Evolutionary conservation across 2,113 vertebrate species (phyloP), one percentile per base, ranked within the genome.

Genomic region (Xyrauchen texanus): DNA sequence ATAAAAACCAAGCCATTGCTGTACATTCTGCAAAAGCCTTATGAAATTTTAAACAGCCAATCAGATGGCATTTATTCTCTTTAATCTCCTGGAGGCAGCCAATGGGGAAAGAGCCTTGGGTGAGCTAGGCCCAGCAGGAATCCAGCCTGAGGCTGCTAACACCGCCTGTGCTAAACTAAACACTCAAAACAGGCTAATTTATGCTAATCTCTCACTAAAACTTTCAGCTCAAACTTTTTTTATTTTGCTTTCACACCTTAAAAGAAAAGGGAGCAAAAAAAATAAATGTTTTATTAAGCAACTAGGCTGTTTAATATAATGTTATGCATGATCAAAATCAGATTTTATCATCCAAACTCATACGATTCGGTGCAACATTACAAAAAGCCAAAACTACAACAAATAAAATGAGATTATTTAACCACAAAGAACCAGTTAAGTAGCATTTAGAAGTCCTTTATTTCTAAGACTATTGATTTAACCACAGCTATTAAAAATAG

Each of bases 21-120:
- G 46, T 51, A 76, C 8, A 44, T 76, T 76, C 15, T n/a, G 60
- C 62, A 82, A 77, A 34, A 70, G 65, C 4, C 87, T 87, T 85
- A 92, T 92, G 82, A 92, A 93, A 93, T 88, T 90, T 91, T 93
- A 83, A 93, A 89, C 80, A 91, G 88, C 91, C 91, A 93, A 94
- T 93, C 91, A 92, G 89, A 81, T 90, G 91, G 90, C 92, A 93
- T 91, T 91, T 93, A 92, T 93, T 92, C 90, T 88, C 91, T 92
- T 91, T 94, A 92, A 94, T 92, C 91, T 93, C 92, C 90, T 82
- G 71, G 85, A 92, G 92, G 91, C 85, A 93, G 93, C 92, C 92
- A 92, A 91, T 91, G 88, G 91, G 88, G 70, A 87, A 86, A 80
- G 83, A 84, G 89, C 92, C 91, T 85, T 79, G 66, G 83, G 92